Base-by-base conservation (phyloP, 2,113 vertebrate genomes). In the Semnopithecus entellus region DNA sequence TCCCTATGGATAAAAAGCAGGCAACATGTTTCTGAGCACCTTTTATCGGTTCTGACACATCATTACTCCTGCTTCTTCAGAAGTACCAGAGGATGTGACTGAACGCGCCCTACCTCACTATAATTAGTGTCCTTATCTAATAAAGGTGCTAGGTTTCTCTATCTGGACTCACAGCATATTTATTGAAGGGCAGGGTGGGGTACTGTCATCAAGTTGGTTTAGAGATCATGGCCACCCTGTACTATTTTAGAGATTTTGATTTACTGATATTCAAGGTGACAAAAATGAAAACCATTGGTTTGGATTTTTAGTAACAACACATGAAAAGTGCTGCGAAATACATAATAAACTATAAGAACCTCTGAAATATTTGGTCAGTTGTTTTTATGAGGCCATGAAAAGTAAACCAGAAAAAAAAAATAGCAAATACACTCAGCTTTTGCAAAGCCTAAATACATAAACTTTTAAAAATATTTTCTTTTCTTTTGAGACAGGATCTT, bases 211-310 rank as follows among this genome's bases (percentile, higher is more conserved):
- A 7, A 30, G 23, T 38, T 43, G 72, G 68, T 70, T 40, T 43
- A 70, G 66, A 57, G 78, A 48, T 66, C 5, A 17, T 35, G 45
- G 73, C 61, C 93, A 91, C 82, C 84, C 38, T 76, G 61, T 25
- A n/a, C 55, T 91, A 61, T 86, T 96, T 93, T 89, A 96, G 94
- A n/a, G 95, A 90, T 92, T 94, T 70, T 88, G 35, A 95, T 57
- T 52, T 50, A 45, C 66, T 95, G 30, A 82, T 35, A 64, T 73
- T 93, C 87, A 80, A 83, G 82, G 89, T 81, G 90, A 91, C 76
- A 96, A 68, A 94, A 83, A 57, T 86, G 14, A 55, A 78, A 79
- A 87, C 70, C 61, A 25, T 22, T 87, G 50, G 5, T 61, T 97
- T 97, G 93, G 6, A 57, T 96, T 40, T 91, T 91, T 50, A 78